Base-by-base conservation (phyloP, 1,140 invertebrate genomes). In the Tachypleus tridentatus region DNA sequence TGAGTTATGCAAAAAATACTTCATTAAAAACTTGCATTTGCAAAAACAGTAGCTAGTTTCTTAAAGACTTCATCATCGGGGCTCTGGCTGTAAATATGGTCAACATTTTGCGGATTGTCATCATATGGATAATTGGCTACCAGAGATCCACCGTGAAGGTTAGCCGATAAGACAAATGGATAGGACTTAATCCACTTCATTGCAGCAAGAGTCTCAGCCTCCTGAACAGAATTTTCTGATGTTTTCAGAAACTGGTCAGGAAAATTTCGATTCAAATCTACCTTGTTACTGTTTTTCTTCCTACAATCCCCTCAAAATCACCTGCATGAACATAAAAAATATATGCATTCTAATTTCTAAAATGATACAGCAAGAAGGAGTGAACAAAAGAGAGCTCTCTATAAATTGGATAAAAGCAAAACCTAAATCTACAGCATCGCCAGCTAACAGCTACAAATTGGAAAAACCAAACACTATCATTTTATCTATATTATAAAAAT, bases 241-340 rank as follows among this genome's bases (percentile, higher is more conserved):
- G 84, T 86, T 0, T 77, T 73, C 50, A 79, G 81, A 75, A 87
- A 95, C 68, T 94, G 89, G 74, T 97, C 91, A 0, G 97, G 97
- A 74, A 99, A 99, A 78, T 99, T 97, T 71, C 96, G 81, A 78
- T 99, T 99, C 3, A 99, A 80, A 77, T 99, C 97, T 3, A 95
- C 79, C 56, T 81, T 73, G 72, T 95, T 78, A 0, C 86, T 87
- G 78, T 99, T 99, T 3, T 75, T 70, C 96, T 80, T 5, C 96
- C 95, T 6, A 73, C 63, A 3, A 81, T 58, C 64, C 88, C 82
- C 60, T 80, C 76, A 65, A 80, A 77, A 73, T 90, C 88, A 5
- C 87, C 88, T 81, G 75, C 57, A 76, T 76, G 61, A 49, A 68
- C 66, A 67, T 59, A 54, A 60, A 62, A 60, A 58, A 62, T 57